Percentiles rank a stretch among this genome's conserved stretches.
Conservation (phyloP, 23 tunicate species). For the Halocynthia roretzi region DNA sequence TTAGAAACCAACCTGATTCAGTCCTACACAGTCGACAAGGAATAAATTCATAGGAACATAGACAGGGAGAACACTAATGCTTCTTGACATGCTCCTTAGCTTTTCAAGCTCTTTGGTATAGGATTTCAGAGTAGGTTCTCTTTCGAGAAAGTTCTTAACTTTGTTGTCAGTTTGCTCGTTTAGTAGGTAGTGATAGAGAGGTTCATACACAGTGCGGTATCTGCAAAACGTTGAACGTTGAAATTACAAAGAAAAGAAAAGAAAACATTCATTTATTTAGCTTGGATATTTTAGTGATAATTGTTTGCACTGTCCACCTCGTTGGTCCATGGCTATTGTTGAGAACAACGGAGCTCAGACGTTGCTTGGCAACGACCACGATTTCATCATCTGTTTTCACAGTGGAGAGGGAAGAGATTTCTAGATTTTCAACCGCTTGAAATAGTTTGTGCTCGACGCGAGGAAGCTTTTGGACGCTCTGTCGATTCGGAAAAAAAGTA, state of each 20-base stretch:
- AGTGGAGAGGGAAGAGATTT: constrained; percentile 38
- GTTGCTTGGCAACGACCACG: constrained; percentile 86
- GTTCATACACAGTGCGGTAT: constrained; percentile 74
- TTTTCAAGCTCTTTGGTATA: constrained; percentile 81
- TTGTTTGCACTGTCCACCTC: constrained; percentile 22
- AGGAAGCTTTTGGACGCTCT: constrained; percentile 74
- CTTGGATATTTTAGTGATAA: neutral
- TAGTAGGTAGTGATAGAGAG: constrained; percentile 55
- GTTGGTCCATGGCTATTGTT: constrained; percentile 78
- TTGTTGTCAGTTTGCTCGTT: constrained; percentile 53
- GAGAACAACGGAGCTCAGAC: constrained; percentile 54
- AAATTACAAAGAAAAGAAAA: neutral
- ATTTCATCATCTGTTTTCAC: constrained; percentile 70
- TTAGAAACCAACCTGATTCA: constrained; percentile 45
- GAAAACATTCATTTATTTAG: neutral
- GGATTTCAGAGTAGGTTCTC: constrained; percentile 70
- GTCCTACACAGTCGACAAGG: constrained; percentile 61
- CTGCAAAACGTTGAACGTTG: constrained; percentile 8
- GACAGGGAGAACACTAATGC: constrained; percentile 53
- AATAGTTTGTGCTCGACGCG: constrained; percentile 70
- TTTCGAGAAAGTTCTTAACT: constrained; percentile 60
- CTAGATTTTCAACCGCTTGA: constrained; percentile 59
- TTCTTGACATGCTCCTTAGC: constrained; percentile 55
- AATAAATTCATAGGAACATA: constrained; percentile 82
- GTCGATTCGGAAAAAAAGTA: neutral